These are phyloP conservation scores for Neosilurus mollespiculum DNA, from an alignment of 2,797 vertebrate genomes.

Conservation along the genomic window DNA sequence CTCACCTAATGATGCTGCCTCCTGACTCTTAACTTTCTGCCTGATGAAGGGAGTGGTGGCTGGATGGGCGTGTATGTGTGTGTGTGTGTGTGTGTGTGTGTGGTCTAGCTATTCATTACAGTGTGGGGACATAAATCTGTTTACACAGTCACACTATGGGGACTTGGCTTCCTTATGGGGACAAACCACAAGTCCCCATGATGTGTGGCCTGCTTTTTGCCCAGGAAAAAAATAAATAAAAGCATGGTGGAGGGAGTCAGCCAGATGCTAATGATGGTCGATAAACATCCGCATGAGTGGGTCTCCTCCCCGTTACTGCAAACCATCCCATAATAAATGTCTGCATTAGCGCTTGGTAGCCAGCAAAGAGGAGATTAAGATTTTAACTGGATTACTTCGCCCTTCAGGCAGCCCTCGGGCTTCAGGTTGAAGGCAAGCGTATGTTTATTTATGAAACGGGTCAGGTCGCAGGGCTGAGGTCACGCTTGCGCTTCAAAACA, in stretches of 20 bases:
- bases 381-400: slow-evolving; percentile 50
- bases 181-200: no score
- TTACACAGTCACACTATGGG: no score
- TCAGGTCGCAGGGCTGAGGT: slow-evolving; percentile 34
- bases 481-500: slow-evolving; percentile 6
- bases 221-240: neutral
- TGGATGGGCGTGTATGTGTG: neutral
- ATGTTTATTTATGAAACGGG: slow-evolving; percentile 52
- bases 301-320: slow-evolving; percentile 22
- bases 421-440: slow-evolving; percentile 23
- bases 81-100: neutral
- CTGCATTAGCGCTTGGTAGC: slow-evolving; percentile 29
- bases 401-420: slow-evolving; percentile 26
- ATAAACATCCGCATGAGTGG: slow-evolving; percentile 44
- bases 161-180: no score
- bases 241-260: slow-evolving; percentile 15
- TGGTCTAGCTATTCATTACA: no score
- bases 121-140: no score
- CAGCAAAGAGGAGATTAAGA: slow-evolving; percentile 44
- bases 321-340: slow-evolving; percentile 39
- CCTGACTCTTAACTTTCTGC: slow-evolving; percentile 82
- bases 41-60: slow-evolving; percentile 68
- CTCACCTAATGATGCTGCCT: slow-evolving; percentile 75
- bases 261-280: slow-evolving; percentile 43
- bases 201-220: slow-evolving; percentile 17